phyloP scores from a whole-genome alignment of 2,888 invertebrate species.

The Cerceris rybyensis region DNA sequence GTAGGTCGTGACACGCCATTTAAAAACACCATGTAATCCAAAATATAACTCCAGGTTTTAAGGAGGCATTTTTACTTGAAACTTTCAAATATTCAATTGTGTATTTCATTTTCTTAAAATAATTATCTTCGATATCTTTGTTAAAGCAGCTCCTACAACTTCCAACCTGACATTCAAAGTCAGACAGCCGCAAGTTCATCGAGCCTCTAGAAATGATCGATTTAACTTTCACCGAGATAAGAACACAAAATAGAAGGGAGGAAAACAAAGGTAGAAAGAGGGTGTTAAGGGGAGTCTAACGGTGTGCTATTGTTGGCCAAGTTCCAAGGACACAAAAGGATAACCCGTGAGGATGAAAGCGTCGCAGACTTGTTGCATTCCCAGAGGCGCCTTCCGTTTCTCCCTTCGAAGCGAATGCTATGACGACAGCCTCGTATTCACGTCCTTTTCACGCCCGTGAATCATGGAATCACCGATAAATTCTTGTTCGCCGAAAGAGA shows the following conservation, averaged over 20 bases:
- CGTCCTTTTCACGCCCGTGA: constrained; percentile 40
- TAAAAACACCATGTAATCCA: too few relatives aligned
- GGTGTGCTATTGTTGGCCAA: constrained; percentile 65
- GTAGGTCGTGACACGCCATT: too few relatives aligned
- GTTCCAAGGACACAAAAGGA: constrained; percentile 71
- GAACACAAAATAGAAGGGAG: constrained; percentile 10
- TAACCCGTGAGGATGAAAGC: constrained; percentile 49
- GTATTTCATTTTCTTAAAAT: too few relatives aligned
- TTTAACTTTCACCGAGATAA: constrained; percentile 26
- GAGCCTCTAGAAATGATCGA: constrained; percentile 40
- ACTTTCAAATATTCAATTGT: too few relatives aligned
- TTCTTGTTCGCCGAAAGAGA: constrained; percentile 23
- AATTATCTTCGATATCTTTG: too few relatives aligned
- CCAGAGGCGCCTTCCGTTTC: constrained; percentile 49
- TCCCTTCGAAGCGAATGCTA: constrained; percentile 37
- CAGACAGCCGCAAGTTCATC: not conserved
- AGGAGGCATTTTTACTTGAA: too few relatives aligned
- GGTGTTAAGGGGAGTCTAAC: constrained; percentile 19
- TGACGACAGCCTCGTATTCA: constrained; percentile 40
- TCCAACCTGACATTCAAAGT: too few relatives aligned
- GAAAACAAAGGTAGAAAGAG: constrained; percentile 13
- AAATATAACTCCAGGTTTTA: too few relatives aligned
- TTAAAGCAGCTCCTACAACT: too few relatives aligned
- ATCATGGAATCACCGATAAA: constrained; percentile 54
- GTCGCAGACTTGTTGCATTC: constrained; percentile 71